phyloP scores from a whole-genome alignment of 2,113 vertebrate species.

The Microtus oregoni region DNA sequence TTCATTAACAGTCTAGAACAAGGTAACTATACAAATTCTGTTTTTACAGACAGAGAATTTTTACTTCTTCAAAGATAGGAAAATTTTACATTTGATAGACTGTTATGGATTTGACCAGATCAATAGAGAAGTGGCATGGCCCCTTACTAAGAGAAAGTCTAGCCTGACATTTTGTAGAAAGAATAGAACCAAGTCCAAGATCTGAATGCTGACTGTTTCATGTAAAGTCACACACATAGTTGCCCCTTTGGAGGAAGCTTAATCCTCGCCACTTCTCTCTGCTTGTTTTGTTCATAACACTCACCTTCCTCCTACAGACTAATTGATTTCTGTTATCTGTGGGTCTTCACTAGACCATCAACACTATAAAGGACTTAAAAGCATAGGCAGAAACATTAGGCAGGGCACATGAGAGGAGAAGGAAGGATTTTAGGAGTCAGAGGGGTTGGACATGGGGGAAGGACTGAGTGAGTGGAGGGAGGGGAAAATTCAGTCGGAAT shows the following conservation, averaged over 20 bases:
- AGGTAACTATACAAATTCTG: not conserved
- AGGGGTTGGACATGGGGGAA: not conserved
- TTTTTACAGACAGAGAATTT: constrained; percentile 46
- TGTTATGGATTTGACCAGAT: not conserved
- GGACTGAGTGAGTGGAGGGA: not conserved
- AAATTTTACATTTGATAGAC: not conserved
- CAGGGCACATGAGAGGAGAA: not conserved
- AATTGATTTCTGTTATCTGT: not conserved
- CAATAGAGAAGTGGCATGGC: not conserved
- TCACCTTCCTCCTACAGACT: not conserved
- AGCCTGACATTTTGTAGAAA: not conserved
- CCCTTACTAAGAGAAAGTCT: not conserved
- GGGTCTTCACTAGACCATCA: not conserved
- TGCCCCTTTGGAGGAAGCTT: not conserved
- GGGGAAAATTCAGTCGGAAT: not conserved
- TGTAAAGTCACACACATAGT: not conserved
- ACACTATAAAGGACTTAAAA: not conserved
- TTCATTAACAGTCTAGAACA: not conserved
- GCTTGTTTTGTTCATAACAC: not conserved
- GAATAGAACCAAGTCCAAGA: not conserved
- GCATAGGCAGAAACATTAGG: not conserved
- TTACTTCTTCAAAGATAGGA: constrained; percentile 8
- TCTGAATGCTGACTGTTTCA: not conserved
- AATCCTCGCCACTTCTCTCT: not conserved
- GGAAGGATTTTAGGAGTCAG: not conserved